Conservation (phyloP, 2,113 vertebrate species). For the Ceratotherium simum region DNA sequence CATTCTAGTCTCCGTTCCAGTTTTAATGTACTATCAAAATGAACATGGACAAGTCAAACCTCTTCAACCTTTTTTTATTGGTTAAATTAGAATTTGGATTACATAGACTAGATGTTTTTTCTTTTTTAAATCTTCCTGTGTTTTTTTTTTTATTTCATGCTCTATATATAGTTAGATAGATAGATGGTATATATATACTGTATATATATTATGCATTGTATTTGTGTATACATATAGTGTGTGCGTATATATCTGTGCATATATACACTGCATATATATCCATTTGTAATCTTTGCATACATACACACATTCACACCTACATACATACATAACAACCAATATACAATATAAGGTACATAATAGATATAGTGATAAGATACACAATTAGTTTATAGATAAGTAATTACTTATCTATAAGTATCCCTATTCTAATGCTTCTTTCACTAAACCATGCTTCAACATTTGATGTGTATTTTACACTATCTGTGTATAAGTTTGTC, state of each 20-base stretch:
- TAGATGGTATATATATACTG: neutral
- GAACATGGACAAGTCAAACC: neutral
- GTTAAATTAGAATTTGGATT: too few species aligned
- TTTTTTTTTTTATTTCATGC: neutral
- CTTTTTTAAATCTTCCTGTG: neutral
- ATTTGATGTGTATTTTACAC: neutral
- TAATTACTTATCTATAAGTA: too few species aligned
- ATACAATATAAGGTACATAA: neutral
- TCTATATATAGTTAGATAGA: neutral
- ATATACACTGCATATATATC: neutral
- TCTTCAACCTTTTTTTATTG: neutral
- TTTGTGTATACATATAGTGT: neutral
- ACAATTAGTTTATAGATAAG: neutral
- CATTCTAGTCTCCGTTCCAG: neutral
- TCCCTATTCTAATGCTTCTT: neutral
- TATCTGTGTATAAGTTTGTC: neutral
- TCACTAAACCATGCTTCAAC: neutral
- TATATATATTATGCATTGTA: neutral
- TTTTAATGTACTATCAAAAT: conserved; percentile 21
- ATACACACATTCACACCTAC: neutral
- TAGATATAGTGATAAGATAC: neutral
- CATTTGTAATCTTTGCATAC: neutral
- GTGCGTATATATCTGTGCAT: too few species aligned
- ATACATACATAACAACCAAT: neutral
- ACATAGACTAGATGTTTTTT: neutral